Evolutionary conservation across 2,888 invertebrate genomes (phyloP), one percentile per base, ranked within the genome.

Genomic region (Ornithoptera alexandrae): DNA sequence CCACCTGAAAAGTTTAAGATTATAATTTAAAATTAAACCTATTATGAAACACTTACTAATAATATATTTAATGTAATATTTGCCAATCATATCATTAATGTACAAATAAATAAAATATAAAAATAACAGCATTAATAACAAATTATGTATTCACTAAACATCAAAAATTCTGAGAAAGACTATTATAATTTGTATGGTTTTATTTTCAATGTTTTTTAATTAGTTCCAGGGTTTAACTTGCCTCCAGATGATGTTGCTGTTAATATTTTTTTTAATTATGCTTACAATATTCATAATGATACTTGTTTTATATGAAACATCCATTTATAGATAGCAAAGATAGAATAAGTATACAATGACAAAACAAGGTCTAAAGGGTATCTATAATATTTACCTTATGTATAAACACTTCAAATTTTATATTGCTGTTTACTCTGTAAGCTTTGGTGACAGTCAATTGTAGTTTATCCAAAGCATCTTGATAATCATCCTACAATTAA

Each of bases 351-450:
- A 39, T 39, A 39, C 6, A 8, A 15, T 46, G 10, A 46, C 46
- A 46, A 6, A 53, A n/a, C 53, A n/a, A 7, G 53, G 8, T 53
- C n/a, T 53, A n/a, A 53, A 53, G 46, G 4, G 53, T n/a, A 7
- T n/a, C n/a, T 53, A 18, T n/a, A 53, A 58, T 64, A 76, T 84
- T 84, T 84, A 94, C 94, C 94, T 99, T 99, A 88, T 99, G 99
- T 81, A 99, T 99, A 85, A 99, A 99, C 61, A 97, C 98, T 93
- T 99, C 99, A 93, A 99, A 99, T 84, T 98, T 98, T 72, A 99
- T 99, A 76, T 96, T 95, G 71, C 96, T 97, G 93, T 99, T 99
- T 24, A 99, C 97, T 93, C 98, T 97, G 84, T 97, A 97, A 12
- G 99, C 98, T 93, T 97, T 97, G 42, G 97, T 97, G 15, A 99